phyloP scores from a whole-genome alignment of 1,140 invertebrate species.

The Carposina sasakii region DNA sequence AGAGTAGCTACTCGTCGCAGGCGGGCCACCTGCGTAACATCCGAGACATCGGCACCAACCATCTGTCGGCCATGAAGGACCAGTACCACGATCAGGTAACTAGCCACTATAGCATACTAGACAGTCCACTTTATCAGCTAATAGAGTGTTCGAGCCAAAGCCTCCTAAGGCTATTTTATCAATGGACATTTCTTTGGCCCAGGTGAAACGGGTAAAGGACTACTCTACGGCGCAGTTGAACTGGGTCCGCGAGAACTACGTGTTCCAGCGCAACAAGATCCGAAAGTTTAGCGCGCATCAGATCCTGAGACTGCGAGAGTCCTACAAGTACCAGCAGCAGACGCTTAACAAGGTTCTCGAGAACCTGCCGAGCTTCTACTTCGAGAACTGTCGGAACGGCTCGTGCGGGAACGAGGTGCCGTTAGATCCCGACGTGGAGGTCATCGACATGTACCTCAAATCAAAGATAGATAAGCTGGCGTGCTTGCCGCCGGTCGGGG shows the following conservation, averaged over 20 bases:
- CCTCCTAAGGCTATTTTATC: no score
- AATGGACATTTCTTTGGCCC: constrained; percentile 16
- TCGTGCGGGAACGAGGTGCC: constrained; percentile 87
- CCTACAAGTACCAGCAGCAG: constrained; percentile 96
- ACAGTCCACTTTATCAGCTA: not conserved
- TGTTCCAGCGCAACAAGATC: constrained; percentile 94
- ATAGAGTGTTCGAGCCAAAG: not conserved
- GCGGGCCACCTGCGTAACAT: constrained; percentile 91
- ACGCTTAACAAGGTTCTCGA: constrained; percentile 95
- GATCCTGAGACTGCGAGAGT: constrained; percentile 88
- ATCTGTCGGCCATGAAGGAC: constrained; percentile 87
- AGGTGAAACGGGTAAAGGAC: constrained; percentile 89
- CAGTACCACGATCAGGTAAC: constrained; percentile 93
- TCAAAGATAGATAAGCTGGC: constrained; percentile 74
- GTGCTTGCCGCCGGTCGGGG: constrained; percentile 47
- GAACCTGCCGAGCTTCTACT: constrained; percentile 92
- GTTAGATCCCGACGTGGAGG: constrained; percentile 78
- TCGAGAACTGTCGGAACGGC: constrained; percentile 93
- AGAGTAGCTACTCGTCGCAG: constrained; percentile 91
- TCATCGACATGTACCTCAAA: constrained; percentile 78
- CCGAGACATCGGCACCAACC: constrained; percentile 90
- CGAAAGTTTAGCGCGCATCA: constrained; percentile 95
- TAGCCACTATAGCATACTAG: not conserved
- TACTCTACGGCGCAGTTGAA: constrained; percentile 92
- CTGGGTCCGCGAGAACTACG: constrained; percentile 95